A percentile compares a stretch with the other conserved stretches of the same genome.
Evolutionary conservation across 64 coral and sea anemone genomes (phyloP).

Genomic region (Platygyra sinensis): DNA sequence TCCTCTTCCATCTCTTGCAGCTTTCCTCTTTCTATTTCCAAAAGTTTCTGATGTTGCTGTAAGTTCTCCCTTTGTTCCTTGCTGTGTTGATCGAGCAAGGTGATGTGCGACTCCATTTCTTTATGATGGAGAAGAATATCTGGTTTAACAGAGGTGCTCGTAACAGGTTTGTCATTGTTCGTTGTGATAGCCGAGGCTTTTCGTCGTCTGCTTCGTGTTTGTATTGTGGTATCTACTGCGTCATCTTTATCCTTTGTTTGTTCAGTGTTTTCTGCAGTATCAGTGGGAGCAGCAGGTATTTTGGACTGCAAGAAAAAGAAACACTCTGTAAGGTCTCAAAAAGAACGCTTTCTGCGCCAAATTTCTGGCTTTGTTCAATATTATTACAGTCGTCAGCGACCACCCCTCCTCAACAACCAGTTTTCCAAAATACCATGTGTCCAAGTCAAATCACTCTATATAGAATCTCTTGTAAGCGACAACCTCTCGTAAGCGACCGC

Average conservation of each 20-base stretch:
- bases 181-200: constrained; percentile 7
- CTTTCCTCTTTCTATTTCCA: constrained; percentile 76
- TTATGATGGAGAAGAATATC: constrained; percentile 82
- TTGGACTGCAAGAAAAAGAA: constrained; percentile 2
- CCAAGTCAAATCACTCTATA: too few relatives aligned
- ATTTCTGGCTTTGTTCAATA: too few relatives aligned
- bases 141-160: not conserved
- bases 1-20: constrained; percentile 9
- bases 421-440: too few relatives aligned
- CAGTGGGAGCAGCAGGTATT: not conserved
- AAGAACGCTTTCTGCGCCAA: not conserved
- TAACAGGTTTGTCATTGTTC: not conserved
- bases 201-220: constrained; percentile 51
- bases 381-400: too few relatives aligned
- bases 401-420: too few relatives aligned
- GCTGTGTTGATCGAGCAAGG: constrained; percentile 82
- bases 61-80: constrained; percentile 77
- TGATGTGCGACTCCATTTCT: constrained; percentile 83
- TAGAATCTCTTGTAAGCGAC: too few relatives aligned
- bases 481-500: too few relatives aligned
- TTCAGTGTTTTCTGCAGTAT: not conserved
- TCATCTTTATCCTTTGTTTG: not conserved
- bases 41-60: constrained; percentile 71
- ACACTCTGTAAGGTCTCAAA: not conserved
- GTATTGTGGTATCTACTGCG: not conserved